These are phyloP conservation scores for Exaiptasia diaphana DNA, from an alignment of 64 coral and sea anemone species.

Conservation along the genomic window DNA sequence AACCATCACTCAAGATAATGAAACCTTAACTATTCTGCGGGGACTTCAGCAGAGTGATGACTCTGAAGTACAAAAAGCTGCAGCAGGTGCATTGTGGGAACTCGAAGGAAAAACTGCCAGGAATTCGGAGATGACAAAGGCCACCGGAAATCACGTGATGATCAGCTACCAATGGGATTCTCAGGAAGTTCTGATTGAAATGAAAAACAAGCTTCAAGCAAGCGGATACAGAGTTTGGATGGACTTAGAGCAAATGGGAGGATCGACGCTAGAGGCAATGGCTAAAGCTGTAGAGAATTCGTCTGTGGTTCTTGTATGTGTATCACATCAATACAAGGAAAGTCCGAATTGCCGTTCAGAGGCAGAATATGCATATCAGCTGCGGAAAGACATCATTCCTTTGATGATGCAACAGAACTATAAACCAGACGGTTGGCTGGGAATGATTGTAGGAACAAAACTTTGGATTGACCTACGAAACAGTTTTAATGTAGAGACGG, in stretches of 20 bases:
- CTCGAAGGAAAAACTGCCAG: slow-evolving; percentile 35
- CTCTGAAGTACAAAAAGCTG: slow-evolving; percentile 50
- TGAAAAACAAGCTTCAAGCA: slow-evolving; percentile 59
- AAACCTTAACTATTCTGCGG: background rate
- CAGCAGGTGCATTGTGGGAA: slow-evolving; percentile 67
- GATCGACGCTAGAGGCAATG: slow-evolving; percentile 83
- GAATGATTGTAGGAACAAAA: slow-evolving; percentile 57
- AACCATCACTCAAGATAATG: background rate
- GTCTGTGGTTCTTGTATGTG: slow-evolving; percentile 72
- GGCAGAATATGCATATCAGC: slow-evolving; percentile 60
- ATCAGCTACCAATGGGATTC: slow-evolving; percentile 91
- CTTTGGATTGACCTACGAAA: slow-evolving; percentile 77
- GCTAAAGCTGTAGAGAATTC: slow-evolving; percentile 86
- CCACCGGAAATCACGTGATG: slow-evolving; percentile 65
- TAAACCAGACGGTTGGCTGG: slow-evolving; percentile 63
- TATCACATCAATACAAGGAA: slow-evolving; percentile 93
- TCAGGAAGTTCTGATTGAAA: slow-evolving; percentile 48
- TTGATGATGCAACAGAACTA: slow-evolving; percentile 61
- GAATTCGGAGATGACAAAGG: background rate
- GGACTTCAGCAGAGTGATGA: slow-evolving; percentile 7
- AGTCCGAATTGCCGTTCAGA: slow-evolving; percentile 81
- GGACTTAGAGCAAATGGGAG: slow-evolving; percentile 87
- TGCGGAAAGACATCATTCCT: slow-evolving; percentile 47
- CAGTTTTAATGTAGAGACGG: slow-evolving; percentile 22
- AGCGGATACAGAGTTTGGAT: slow-evolving; percentile 82